Conservation (phyloP, 1,140 invertebrate species). For the Pogonomyrmex californicus region DNA sequence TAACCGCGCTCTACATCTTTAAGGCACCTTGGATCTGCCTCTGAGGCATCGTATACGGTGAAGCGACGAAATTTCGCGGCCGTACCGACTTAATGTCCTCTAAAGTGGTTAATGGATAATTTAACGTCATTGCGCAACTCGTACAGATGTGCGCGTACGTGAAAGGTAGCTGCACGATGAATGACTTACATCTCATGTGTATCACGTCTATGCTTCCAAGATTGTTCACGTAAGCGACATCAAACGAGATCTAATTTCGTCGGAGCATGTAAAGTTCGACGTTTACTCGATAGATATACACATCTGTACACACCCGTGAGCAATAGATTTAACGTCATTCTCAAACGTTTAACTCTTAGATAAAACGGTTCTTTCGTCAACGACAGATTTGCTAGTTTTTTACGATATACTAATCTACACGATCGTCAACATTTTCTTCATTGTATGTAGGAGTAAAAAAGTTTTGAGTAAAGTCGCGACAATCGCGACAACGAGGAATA, state of each 20-base stretch:
- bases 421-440: background rate
- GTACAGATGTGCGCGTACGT: background rate
- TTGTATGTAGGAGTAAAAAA: conserved; percentile 8
- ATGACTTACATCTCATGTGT: conserved; percentile 47
- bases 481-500: background rate
- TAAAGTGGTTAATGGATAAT: conserved; percentile 72
- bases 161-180: conserved; percentile 38
- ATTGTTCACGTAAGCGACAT: conserved; percentile 40
- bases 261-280: background rate
- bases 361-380: background rate
- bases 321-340: conserved; percentile 2
- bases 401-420: background rate
- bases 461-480: conserved; percentile 6
- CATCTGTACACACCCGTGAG: background rate
- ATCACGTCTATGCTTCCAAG: conserved; percentile 33
- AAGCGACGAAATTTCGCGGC: conserved; percentile 61
- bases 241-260: conserved; percentile 3
- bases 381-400: background rate
- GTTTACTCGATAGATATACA: background rate
- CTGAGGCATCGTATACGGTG: conserved; percentile 41
- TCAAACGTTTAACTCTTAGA: background rate
- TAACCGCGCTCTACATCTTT: conserved; percentile 71
- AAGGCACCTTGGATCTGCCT: conserved; percentile 58
- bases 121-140: conserved; percentile 61
- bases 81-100: conserved; percentile 59